Evolutionary conservation across 1,140 invertebrate species (phyloP).

Genomic region (Lepidotrigona ventralis): DNA sequence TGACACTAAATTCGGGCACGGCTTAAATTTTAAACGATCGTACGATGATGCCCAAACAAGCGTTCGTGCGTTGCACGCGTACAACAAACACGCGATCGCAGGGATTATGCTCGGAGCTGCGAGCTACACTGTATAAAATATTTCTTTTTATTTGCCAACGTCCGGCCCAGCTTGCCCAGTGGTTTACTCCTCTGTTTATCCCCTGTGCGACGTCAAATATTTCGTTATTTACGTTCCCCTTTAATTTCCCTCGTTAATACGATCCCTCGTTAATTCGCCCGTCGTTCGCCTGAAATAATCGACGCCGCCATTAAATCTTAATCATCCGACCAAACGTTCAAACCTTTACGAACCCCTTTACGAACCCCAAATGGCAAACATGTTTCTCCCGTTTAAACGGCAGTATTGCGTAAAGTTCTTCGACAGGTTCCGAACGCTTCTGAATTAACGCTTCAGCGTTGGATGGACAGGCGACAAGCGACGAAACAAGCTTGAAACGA

Average conservation of each 20-base stretch:
- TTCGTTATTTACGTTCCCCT: constrained; percentile 22
- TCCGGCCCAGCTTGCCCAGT: neutral
- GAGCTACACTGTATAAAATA: constrained; percentile 30
- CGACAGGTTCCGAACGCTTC: neutral
- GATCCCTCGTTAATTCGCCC: neutral
- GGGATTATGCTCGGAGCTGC: constrained; percentile 35
- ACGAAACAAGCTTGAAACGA: constrained; percentile 13
- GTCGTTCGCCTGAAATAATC: neutral
- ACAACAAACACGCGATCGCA: neutral
- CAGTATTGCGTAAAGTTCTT: neutral
- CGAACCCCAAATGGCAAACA: neutral
- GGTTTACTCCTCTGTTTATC: constrained; percentile 39
- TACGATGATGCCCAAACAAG: constrained; percentile 13
- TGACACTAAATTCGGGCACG: constrained; percentile 40
- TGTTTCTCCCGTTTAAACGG: neutral
- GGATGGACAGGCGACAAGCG: neutral
- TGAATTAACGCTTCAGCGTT: neutral
- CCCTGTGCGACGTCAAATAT: constrained; percentile 19
- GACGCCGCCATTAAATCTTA: constrained; percentile 3
- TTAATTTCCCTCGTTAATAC: constrained; percentile 10
- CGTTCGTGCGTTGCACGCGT: constrained; percentile 2
- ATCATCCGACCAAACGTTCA: neutral
- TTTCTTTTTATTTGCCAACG: constrained; percentile 36
- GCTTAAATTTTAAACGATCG: constrained; percentile 56
- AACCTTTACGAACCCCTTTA: too few species aligned